Evolutionary conservation across 2,797 vertebrate genomes (phyloP).

Genomic region (Fistularia commersonii): DNA sequence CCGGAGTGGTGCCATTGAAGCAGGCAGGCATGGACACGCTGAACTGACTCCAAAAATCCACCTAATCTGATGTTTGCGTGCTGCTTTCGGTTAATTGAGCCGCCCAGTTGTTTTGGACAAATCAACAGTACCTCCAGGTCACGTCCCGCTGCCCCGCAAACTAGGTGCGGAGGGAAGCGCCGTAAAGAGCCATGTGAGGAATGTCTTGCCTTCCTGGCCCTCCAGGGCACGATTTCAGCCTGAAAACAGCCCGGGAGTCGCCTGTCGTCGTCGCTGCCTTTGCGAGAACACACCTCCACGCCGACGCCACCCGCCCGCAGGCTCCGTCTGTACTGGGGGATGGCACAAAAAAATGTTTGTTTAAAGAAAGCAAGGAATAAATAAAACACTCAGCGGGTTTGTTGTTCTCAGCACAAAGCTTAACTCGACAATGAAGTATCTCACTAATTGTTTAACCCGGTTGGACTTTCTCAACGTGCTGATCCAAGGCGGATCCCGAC

Average conservation of each 20-base stretch:
- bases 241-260: slow-evolving; percentile 14
- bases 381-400: slow-evolving; percentile 1
- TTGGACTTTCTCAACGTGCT: too few species aligned
- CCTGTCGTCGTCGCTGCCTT: too few species aligned
- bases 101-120: slow-evolving; percentile 14
- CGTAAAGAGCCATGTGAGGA: slow-evolving; percentile 33
- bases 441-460: too few species aligned
- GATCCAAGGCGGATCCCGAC: slow-evolving; percentile 20
- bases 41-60: slow-evolving; percentile 35
- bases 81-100: slow-evolving; percentile 10
- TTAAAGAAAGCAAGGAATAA: too few species aligned
- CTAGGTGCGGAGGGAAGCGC: slow-evolving; percentile 29
- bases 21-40: slow-evolving; percentile 13
- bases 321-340: too few species aligned
- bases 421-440: too few species aligned
- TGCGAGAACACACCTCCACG: too few species aligned
- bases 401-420: too few species aligned
- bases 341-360: too few species aligned
- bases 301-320: too few species aligned
- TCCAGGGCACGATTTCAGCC: slow-evolving; percentile 38
- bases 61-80: slow-evolving; percentile 31
- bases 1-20: slow-evolving; percentile 33
- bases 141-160: slow-evolving; percentile 11
- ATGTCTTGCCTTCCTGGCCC: slow-evolving; percentile 46
- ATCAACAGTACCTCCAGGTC: slow-evolving; percentile 31